A percentile compares a stretch with the other conserved stretches of the same genome.
Evolutionary conservation across 2,113 vertebrate species (phyloP).

Genomic region (Leucopternis melanops): DNA sequence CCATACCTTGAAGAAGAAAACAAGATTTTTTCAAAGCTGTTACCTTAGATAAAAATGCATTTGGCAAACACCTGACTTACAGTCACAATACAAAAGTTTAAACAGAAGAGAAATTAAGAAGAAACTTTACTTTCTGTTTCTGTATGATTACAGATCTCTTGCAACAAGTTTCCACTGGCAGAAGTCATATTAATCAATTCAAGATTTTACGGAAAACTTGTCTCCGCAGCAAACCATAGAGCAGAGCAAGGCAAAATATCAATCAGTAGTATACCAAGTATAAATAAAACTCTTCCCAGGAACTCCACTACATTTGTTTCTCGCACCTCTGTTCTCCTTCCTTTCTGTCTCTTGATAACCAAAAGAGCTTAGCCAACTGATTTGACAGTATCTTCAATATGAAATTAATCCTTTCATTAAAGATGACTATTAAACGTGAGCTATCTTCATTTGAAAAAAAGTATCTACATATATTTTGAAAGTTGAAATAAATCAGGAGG

Average conservation of each 20-base stretch:
- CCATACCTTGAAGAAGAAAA: conserved; percentile 81
- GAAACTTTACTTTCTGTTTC: neutral
- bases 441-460: neutral
- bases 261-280: neutral
- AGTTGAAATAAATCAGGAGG: neutral
- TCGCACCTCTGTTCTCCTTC: neutral
- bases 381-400: neutral
- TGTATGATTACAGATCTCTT: neutral
- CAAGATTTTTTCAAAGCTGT: neutral
- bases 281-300: neutral
- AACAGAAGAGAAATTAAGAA: neutral
- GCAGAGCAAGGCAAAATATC: neutral
- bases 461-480: neutral
- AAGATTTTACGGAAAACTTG: neutral
- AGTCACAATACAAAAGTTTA: neutral
- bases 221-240: neutral
- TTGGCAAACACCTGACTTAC: neutral
- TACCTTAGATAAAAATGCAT: neutral
- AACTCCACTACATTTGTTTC: neutral
- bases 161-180: neutral
- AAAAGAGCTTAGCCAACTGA: neutral
- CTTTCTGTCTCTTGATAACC: neutral
- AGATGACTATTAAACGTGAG: neutral
- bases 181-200: neutral
- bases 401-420: neutral